These are phyloP conservation scores for Mirza zaza DNA, from an alignment of 2,113 vertebrate genomes.

Conservation along the genomic window DNA sequence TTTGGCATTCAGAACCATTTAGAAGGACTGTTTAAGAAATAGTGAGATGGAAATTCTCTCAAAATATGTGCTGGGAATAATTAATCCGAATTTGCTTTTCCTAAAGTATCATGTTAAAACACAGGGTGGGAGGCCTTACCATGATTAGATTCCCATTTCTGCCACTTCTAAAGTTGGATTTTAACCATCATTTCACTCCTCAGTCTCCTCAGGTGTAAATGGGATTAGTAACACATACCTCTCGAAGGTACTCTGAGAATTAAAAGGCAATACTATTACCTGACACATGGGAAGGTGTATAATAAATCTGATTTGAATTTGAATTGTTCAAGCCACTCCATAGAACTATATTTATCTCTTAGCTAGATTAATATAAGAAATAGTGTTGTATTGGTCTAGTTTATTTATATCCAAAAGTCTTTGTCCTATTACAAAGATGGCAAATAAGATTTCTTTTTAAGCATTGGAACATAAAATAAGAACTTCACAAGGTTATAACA, in stretches of 20 bases:
- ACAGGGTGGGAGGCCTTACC: neutral
- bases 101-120: neutral
- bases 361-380: neutral
- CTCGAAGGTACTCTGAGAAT: neutral
- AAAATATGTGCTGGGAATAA: neutral
- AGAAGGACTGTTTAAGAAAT: neutral
- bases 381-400: neutral
- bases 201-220: neutral
- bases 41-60: neutral
- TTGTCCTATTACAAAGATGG: neutral
- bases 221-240: neutral
- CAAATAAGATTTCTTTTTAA: neutral
- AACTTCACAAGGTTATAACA: neutral
- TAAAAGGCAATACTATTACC: neutral
- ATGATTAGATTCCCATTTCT: neutral
- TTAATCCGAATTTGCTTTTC: conserved; percentile 33
- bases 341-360: neutral
- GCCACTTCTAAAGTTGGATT: neutral
- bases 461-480: neutral
- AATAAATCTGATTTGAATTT: neutral
- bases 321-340: neutral
- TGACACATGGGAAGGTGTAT: neutral
- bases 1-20: neutral
- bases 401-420: conserved; percentile 14
- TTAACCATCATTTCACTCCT: conserved; percentile 8